Conservation (phyloP, 2,113 vertebrate genomes). For the Crotalus viridis region DNA sequence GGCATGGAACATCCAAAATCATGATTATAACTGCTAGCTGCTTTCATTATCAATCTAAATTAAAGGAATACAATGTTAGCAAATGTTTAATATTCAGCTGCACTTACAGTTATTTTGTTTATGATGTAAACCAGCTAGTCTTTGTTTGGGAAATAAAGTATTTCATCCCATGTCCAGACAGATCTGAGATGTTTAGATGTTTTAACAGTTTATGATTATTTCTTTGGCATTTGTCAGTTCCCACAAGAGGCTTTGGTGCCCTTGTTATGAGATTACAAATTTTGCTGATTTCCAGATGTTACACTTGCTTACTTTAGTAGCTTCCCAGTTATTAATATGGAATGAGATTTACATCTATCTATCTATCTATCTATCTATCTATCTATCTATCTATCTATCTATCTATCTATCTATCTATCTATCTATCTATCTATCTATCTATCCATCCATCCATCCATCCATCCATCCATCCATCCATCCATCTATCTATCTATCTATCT, state of each 20-base stretch:
- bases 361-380: too few species aligned
- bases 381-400: too few species aligned
- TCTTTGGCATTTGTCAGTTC: not conserved
- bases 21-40: not conserved
- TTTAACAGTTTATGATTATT: constrained; percentile 44
- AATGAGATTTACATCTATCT: constrained; percentile 13
- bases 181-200: constrained; percentile 12
- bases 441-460: too few species aligned
- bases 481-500: too few species aligned
- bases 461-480: too few species aligned
- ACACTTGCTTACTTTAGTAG: not conserved
- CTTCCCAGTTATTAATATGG: constrained; percentile 35
- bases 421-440: too few species aligned
- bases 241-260: constrained; percentile 23
- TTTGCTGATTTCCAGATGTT: constrained; percentile 18
- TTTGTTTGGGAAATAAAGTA: constrained; percentile 23
- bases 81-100: constrained; percentile 40
- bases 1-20: not conserved
- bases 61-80: not conserved
- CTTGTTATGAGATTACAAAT: constrained; percentile 43
- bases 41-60: not conserved
- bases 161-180: constrained; percentile 29
- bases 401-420: too few species aligned
- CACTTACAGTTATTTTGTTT: not conserved
- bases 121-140: constrained; percentile 5